phyloP scores from a whole-genome alignment of 2,113 vertebrate genomes.

The Pelvicachromis taeniatus region DNA sequence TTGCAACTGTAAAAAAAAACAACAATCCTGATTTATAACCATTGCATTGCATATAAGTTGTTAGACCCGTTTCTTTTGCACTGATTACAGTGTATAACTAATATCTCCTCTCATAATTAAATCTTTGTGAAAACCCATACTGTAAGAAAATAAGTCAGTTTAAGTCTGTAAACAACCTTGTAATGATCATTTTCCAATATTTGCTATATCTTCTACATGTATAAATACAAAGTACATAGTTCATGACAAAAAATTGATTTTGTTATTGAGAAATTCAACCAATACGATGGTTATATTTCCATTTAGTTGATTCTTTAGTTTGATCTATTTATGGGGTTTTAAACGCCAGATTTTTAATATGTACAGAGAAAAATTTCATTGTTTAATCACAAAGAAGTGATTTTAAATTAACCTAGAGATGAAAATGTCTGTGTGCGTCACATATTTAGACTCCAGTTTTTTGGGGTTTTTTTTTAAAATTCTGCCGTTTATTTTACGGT shows the following conservation, averaged over 20 bases:
- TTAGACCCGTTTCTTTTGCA: neutral
- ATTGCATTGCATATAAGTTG: neutral
- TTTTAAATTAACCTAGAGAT: neutral
- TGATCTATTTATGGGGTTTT: accelerated
- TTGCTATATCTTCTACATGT: neutral
- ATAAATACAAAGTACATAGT: neutral
- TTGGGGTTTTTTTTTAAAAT: neutral
- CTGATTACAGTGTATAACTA: neutral
- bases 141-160: accelerated
- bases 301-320: neutral
- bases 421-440: neutral
- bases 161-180: neutral
- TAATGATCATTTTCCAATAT: neutral
- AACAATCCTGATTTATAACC: neutral
- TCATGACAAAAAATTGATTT: accelerated
- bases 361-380: neutral
- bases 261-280: neutral
- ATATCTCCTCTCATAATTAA: accelerated
- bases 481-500: neutral
- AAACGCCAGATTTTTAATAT: neutral
- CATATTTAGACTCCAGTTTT: neutral
- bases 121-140: neutral
- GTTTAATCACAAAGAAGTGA: neutral
- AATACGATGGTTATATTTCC: neutral
- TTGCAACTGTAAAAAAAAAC: neutral